Evolutionary conservation across 2,888 invertebrate genomes (phyloP).

Genomic region (Allygus modestus): DNA sequence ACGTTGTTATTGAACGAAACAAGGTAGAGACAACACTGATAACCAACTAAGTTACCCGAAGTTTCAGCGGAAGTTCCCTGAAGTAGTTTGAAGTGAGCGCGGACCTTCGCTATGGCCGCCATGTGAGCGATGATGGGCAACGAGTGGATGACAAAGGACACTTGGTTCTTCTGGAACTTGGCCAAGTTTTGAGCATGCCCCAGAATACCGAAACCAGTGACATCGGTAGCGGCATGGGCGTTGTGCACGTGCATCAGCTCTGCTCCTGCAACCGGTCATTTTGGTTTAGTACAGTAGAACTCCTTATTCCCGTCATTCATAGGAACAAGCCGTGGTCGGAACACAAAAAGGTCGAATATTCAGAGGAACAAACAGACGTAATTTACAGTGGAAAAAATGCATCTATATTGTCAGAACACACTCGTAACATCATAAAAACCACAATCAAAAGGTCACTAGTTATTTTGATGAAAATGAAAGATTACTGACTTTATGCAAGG

Average conservation of each 20-base stretch:
- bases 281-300: conserved; percentile 20
- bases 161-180: conserved; percentile 90
- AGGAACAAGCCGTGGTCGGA: no score
- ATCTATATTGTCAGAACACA: no score
- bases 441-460: no score
- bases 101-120: conserved; percentile 90
- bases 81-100: conserved; percentile 88
- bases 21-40: no score
- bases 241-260: conserved; percentile 93
- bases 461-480: no score
- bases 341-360: no score
- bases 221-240: conserved; percentile 93
- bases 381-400: no score
- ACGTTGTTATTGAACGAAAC: no score
- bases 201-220: conserved; percentile 89
- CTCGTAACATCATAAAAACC: no score
- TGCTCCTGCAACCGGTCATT: conserved; percentile 78
- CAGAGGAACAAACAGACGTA: no score
- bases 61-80: conserved; percentile 92
- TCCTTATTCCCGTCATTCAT: conserved; percentile 84
- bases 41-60: conserved; percentile 73
- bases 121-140: conserved; percentile 92
- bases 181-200: conserved; percentile 92
- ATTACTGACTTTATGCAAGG: no score
- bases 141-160: conserved; percentile 93